phyloP scores from a whole-genome alignment of 2,888 invertebrate species.

The Apantesis nais region DNA sequence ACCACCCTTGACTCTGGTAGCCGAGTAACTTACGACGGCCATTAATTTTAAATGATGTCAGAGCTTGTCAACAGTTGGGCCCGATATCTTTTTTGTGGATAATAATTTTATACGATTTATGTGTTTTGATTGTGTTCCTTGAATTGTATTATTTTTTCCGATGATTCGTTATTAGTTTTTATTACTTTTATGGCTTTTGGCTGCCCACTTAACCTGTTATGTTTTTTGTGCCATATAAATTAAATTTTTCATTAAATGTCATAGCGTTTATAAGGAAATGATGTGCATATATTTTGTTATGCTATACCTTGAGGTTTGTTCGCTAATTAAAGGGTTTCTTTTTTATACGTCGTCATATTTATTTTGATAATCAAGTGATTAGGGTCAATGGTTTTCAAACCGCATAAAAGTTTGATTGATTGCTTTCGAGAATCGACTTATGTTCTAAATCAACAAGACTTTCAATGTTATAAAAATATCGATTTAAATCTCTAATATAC shows the following conservation, averaged over 20 bases:
- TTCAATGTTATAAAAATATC: background rate
- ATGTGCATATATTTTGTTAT: slow-evolving; percentile 20
- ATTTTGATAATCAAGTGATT: slow-evolving; percentile 5
- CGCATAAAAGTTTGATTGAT: background rate
- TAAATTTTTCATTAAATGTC: slow-evolving; percentile 35
- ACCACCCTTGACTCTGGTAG: slow-evolving; percentile 82
- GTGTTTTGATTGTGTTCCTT: slow-evolving; percentile 64
- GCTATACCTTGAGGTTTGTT: slow-evolving; percentile 3
- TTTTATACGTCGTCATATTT: slow-evolving; percentile 2
- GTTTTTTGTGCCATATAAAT: slow-evolving; percentile 38
- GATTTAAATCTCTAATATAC: background rate
- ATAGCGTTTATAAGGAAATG: slow-evolving; percentile 32
- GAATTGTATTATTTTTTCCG: slow-evolving; percentile 55
- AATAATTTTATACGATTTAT: slow-evolving; percentile 74
- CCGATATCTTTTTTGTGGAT: slow-evolving; percentile 62
- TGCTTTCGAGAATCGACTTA: background rate
- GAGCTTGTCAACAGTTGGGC: slow-evolving; percentile 79
- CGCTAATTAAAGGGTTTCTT: slow-evolving; percentile 11
- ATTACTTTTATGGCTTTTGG: slow-evolving; percentile 36
- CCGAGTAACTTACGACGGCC: slow-evolving; percentile 72
- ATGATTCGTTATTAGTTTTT: slow-evolving; percentile 39
- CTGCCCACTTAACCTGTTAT: slow-evolving; percentile 46
- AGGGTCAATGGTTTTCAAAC: slow-evolving; percentile 14
- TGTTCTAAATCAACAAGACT: background rate
- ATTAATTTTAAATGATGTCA: slow-evolving; percentile 81